Base-by-base conservation (phyloP, 2,888 invertebrate genomes). In the Thymelicus sylvestris region DNA sequence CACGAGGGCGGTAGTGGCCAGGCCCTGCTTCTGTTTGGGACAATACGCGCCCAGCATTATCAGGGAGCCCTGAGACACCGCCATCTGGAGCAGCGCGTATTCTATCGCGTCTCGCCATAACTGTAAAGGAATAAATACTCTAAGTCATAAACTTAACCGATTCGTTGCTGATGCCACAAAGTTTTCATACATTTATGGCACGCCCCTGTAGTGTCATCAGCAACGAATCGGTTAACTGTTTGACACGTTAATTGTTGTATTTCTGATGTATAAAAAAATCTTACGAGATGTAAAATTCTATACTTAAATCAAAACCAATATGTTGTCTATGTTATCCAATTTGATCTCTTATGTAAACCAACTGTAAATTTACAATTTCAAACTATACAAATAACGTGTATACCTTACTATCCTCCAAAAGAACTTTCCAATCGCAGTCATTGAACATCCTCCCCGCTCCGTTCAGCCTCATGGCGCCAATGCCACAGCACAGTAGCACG, bases 81-180 rank as follows among this genome's bases (percentile, higher is more conserved):
- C 80, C 86, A 92, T 87, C 77, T 94, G 85, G 12, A 94, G 69
- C 0, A 94, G 79, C 0, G 90, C 79, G 73, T 89, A 93, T 75
- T 93, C 93, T 31, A 91, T 77, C 1, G 94, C 93, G 59, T 90
- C 86, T 0, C 88, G 87, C 93, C 93, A 94, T 55, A 94, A 86
- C 92, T 93, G 7, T 38, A 59, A 31, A 59, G 7, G 15, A 2
- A 67, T 31, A 60, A 2, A 67, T 31, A 60, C 31, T 31, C 47
- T 13, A 55, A 10, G 8, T 44, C 8, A 8, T 44, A 10, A 44
- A 44, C 2, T 44, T 44, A 12, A 44, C 4, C n/a, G n/a, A n/a
- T n/a, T n/a, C n/a, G n/a, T n/a, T n/a, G n/a, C n/a, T n/a, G n/a
- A n/a, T n/a, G n/a, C n/a, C n/a, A n/a, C n/a, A n/a, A n/a, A n/a